Evolutionary conservation across 2,113 vertebrate genomes (phyloP), one percentile per base, ranked within the genome.

Genomic region (Menura novaehollandiae): DNA sequence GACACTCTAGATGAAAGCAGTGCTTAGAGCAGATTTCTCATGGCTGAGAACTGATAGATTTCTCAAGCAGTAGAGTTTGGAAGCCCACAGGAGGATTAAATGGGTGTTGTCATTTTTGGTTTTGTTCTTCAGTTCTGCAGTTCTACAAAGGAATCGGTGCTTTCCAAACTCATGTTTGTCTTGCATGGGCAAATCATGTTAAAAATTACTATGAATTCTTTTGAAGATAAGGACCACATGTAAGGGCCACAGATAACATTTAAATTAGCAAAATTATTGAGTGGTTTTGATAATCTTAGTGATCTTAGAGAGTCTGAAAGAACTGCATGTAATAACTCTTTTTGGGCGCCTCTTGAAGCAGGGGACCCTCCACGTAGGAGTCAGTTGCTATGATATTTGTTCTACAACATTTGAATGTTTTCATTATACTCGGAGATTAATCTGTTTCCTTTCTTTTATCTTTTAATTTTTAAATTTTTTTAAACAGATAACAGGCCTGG

Each of bases 401-500:
- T 83, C 8, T 64, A 47, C n/a, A 59, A 35, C 41, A 24, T n/a
- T 52, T 77, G 27, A 52, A 41, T 49, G 23, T 51, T 86, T 79
- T 69, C 19, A 33, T 46, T 51, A n/a, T 30, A 59, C 35, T 43
- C 37, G 33, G 28, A 83, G 24, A 74, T 73, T 46, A 37, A 51
- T 47, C 28, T 79, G 7, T 43, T 74, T 66, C 14, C 7, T 59
- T 69, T 55, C 2, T 43, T 66, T 62, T 30, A 9, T 62, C 12
- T 69, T 67, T 56, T 44, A 32, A 46, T 27, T 71, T 60, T 69
- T 11, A 4, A 7, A 39, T 52, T 43, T 46, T 13, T 68, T 84
- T 8, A 37, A 84, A 95, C 94, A 98, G 97, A 85, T 98, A 95
- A 97, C 97, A 44, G 97, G 97, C 41, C 85, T 97, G 71, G 97